phyloP scores from a whole-genome alignment of 2,797 vertebrate genomes.

The Sphenopsis melanotis region DNA sequence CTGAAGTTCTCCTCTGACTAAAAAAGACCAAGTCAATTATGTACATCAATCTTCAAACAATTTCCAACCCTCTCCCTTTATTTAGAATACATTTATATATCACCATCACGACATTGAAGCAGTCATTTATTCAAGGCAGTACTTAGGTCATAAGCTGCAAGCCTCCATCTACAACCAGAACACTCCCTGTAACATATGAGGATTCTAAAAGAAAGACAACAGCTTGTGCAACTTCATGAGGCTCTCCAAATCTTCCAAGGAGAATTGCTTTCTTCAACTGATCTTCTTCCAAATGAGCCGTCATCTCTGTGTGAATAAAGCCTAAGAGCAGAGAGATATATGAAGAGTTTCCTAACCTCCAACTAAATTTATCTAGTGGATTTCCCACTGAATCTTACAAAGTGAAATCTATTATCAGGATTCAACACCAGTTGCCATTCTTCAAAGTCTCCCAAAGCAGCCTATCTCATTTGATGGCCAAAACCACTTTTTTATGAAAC shows the following conservation, averaged over 20 bases:
- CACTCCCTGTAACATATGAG: constrained; percentile 88
- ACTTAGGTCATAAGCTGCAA: constrained; percentile 82
- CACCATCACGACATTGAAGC: not conserved
- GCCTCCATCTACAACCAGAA: constrained; percentile 89
- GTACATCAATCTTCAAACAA: not conserved
- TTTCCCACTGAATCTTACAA: not conserved
- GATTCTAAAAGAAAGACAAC: constrained; percentile 88
- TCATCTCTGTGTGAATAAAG: constrained; percentile 92
- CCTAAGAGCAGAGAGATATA: constrained; percentile 74
- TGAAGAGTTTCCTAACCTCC: not conserved
- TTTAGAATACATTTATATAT: not conserved
- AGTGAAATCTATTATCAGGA: not conserved
- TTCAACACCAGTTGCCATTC: not conserved
- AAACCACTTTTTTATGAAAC: not conserved
- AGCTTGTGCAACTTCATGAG: constrained; percentile 84
- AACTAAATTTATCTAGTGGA: not conserved
- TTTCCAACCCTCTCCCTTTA: not conserved
- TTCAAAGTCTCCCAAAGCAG: not conserved
- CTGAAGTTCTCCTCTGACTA: not conserved
- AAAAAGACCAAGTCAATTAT: not conserved
- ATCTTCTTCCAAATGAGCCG: constrained; percentile 79
- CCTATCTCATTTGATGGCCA: not conserved
- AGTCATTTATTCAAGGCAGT: not conserved
- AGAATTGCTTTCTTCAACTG: constrained; percentile 74
- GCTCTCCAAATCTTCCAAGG: constrained; percentile 86